A percentile compares a stretch with the other conserved stretches of the same genome.
phyloP scores from a whole-genome alignment of 2,888 invertebrate genomes.

The Hemistola chrysoprasaria region DNA sequence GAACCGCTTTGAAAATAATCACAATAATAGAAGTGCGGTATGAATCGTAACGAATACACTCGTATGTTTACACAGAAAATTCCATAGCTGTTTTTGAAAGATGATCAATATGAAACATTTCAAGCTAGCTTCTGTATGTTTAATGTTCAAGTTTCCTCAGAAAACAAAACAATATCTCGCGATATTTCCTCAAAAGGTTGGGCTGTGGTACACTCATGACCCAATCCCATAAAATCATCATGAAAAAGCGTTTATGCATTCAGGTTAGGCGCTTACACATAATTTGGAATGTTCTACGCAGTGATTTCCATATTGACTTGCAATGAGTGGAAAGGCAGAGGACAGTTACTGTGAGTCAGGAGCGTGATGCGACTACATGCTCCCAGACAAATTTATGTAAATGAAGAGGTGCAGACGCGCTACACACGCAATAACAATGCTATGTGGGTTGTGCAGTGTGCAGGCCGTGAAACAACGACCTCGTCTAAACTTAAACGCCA shows the following conservation, averaged over 20 bases:
- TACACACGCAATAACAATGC: slow-evolving; percentile 42
- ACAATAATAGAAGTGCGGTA: slow-evolving; percentile 16
- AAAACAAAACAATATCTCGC: no score
- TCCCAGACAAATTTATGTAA: slow-evolving; percentile 52
- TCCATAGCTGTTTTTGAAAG: slow-evolving; percentile 9
- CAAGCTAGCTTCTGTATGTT: slow-evolving; percentile 8
- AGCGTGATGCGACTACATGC: slow-evolving; percentile 47
- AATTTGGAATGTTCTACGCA: slow-evolving; percentile 46
- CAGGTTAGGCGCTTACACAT: slow-evolving; percentile 25
- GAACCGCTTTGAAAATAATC: slow-evolving; percentile 21
- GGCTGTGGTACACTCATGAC: no score
- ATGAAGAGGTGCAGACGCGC: slow-evolving; percentile 50
- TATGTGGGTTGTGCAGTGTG: slow-evolving; percentile 33
- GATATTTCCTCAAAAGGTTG: no score
- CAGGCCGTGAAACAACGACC: slow-evolving; percentile 42
- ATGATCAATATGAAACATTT: slow-evolving; percentile 6
- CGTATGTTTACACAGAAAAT: slow-evolving; percentile 10
- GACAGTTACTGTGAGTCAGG: slow-evolving; percentile 50
- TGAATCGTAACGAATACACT: slow-evolving; percentile 17
- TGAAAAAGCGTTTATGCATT: slow-evolving; percentile 25
- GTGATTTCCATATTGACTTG: slow-evolving; percentile 63
- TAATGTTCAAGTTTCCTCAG: slow-evolving; percentile 15
- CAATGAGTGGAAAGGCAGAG: slow-evolving; percentile 62
- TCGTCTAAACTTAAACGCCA: slow-evolving; percentile 28
- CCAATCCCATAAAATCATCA: no score